phyloP scores from a whole-genome alignment of 2,797 vertebrate genomes.

The Australoheros facetus region DNA sequence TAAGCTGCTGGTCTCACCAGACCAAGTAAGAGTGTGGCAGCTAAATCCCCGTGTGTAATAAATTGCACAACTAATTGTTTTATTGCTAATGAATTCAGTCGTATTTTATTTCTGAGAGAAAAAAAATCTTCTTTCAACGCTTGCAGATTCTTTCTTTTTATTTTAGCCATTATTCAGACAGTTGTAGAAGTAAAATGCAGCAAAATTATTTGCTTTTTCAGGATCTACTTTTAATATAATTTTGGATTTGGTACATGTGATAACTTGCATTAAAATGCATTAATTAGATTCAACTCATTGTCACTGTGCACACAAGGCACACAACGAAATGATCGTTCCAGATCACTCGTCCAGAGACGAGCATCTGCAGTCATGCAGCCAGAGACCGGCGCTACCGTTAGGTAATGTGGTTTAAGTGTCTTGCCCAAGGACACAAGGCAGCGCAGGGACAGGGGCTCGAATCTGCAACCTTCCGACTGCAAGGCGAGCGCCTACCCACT shows the following conservation, averaged over 20 bases:
- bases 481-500: no score
- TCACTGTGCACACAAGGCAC: no score
- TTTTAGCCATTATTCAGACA: background rate
- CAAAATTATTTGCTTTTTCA: no score
- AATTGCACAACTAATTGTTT: background rate
- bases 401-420: no score
- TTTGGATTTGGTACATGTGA: background rate
- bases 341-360: no score
- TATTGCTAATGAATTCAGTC: background rate
- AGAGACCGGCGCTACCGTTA: no score
- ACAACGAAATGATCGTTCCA: no score
- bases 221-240: background rate
- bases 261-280: background rate
- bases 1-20: background rate
- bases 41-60: rapidly evolving
- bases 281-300: no score
- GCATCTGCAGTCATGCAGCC: no score
- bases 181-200: background rate
- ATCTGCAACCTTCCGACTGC: no score
- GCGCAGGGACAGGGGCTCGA: no score
- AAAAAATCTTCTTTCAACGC: background rate
- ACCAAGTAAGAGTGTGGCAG: background rate
- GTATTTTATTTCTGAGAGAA: background rate
- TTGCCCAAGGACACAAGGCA: no score
- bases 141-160: background rate